Base-by-base conservation (phyloP, 2,113 vertebrate genomes). In the Sitta europaea region DNA sequence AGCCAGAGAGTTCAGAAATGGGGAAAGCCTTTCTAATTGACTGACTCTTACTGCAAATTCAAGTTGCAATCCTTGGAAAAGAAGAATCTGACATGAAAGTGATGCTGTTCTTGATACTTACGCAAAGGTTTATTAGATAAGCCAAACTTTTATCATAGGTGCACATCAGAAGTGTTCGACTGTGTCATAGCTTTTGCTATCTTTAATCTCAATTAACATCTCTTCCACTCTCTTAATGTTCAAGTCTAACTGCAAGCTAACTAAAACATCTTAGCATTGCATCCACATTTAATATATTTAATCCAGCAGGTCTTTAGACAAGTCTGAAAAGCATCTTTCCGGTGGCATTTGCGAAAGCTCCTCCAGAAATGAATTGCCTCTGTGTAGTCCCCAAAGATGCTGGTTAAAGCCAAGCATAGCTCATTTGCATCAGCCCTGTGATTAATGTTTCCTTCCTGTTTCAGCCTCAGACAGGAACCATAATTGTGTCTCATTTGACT, bases 381-480 rank as follows among this genome's bases (percentile, higher is more conserved):
- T 85, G 35, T 87, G 61, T 79, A 89, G 78, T 88, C 55, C 87
- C 66, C 61, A 36, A 81, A 88, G 87, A 74, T 83, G 40, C 47
- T 80, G 65, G 50, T 65, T 90, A 86, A 72, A 57, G 72, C 53
- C 19, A 5, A 88, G 51, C 2, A 2, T 3, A 84, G 55, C 78
- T 88, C 66, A 77, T 88, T 94, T 84, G 66, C 91, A 86, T 96
- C 86, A 81, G 80, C 80, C 73, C 73, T 70, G 43, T 89, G 90
- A 90, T 94, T 86, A 94, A 89, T 0, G 0, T 89, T 95, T 96
- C 85, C 91, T 96, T 97, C 94, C 96, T 92, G 72, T 79, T 94
- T 71, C 70, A 89, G 82, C 33, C 72, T 78, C 55, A 85, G 42
- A 93, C 72, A 82, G 86, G 90, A 96, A 42, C 75, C 28, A 17